These are phyloP conservation scores for Malthinus flaveolus DNA, from an alignment of 2,888 invertebrate species.

Conservation along the genomic window DNA sequence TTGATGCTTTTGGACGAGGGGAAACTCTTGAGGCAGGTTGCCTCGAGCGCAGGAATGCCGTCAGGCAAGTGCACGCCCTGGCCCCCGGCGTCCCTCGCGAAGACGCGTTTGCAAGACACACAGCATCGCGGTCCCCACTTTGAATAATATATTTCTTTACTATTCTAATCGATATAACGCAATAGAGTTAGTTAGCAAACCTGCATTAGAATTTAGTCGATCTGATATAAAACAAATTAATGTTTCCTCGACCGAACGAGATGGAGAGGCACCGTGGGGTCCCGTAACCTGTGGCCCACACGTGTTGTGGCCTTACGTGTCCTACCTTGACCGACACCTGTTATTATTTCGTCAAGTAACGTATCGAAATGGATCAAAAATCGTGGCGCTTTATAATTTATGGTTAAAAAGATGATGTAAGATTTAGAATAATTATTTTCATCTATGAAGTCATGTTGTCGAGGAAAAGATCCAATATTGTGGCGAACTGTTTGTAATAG, in stretches of 20 bases:
- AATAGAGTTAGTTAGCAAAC: slow-evolving; percentile 21
- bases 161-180: slow-evolving; percentile 19
- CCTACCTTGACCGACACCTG: slow-evolving; percentile 48
- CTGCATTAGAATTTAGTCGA: slow-evolving; percentile 19
- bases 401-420: slow-evolving; percentile 34
- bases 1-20: slow-evolving; percentile 34
- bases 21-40: slow-evolving; percentile 46
- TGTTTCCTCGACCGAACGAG: slow-evolving; percentile 11
- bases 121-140: slow-evolving; percentile 15
- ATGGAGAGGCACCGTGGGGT: slow-evolving; percentile 19
- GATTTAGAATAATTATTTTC: slow-evolving; percentile 18
- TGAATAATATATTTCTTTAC: slow-evolving; percentile 11
- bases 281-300: slow-evolving; percentile 39
- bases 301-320: slow-evolving; percentile 45
- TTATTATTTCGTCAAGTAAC: slow-evolving; percentile 38
- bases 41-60: slow-evolving; percentile 56
- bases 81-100: slow-evolving; percentile 28
- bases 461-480: no score
- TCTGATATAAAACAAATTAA: slow-evolving; percentile 26
- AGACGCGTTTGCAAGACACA: not conserved
- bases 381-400: slow-evolving; percentile 35
- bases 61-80: slow-evolving; percentile 55
- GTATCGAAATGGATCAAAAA: slow-evolving; percentile 24
- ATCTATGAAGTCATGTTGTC: no score
- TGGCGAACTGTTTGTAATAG: no score